Evolutionary conservation across 1,140 invertebrate species (phyloP), one percentile per base, ranked within the genome.

Genomic region (Drosophila orena): DNA sequence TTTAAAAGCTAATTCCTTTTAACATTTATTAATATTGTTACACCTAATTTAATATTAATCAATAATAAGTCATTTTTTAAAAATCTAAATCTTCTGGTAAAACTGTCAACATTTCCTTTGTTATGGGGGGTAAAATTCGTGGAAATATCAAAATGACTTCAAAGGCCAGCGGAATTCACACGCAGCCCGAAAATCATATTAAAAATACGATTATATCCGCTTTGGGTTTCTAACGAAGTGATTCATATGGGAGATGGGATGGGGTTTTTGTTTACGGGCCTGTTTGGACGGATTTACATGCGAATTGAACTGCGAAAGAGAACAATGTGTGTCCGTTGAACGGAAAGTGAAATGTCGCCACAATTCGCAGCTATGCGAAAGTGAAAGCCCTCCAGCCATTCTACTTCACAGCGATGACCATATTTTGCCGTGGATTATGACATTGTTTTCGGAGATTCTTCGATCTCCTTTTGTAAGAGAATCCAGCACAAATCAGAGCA

Each of bases 161-260:
- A 81, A 69, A 81, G 43, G 60, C 50, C 35, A 22, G 47, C 49
- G 44, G 27, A 77, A 69, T 86, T 83, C 83, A 62, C 84, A 86
- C 70, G 83, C 88, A 81, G 64, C 15, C 53, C 46, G 5, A 40
- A 75, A 50, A 75, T 64, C 46, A 40, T 46, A 75, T 56, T 34
- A 62, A 74, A 57, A 56, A 49, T 59, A 57, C 52, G 47, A 65
- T 76, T 75, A 65, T 77, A 85, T 75, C 62, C 64, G 74, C 62
- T 66, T 37, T 77, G 60, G 50, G 58, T 84, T 86, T 86, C 79
- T 77, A 86, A 72, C 61, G 76, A 86, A 89, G 88, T 88, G 84
- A 88, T 79, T 88, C 84, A 88, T 65, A 73, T 79, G 75, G 56
- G 60, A 78, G 79, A 79, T 79, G 47, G 12, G 43, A 42, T 68